A percentile compares a stretch with the other conserved stretches of the same genome.
Conservation (phyloP, 2,113 vertebrate genomes). For the Stigmatopora nigra region DNA sequence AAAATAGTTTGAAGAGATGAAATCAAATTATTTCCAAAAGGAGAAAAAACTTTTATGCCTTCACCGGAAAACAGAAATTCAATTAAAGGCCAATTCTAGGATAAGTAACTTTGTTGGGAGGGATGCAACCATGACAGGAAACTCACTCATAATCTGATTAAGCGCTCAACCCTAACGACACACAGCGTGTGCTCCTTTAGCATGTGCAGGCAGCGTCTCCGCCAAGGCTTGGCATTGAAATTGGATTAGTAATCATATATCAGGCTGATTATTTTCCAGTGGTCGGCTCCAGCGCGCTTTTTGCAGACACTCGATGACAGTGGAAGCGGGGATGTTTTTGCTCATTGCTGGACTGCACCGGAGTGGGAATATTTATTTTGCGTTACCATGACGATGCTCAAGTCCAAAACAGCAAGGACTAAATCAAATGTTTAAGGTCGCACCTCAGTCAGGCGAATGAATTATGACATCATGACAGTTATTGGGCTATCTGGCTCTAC, state of each 20-base stretch:
- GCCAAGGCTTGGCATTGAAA: constrained; percentile 15
- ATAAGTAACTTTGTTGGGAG: constrained; percentile 37
- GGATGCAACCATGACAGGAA: constrained; percentile 38
- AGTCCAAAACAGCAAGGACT: constrained; percentile 13
- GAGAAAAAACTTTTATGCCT: constrained; percentile 9
- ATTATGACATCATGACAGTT: neutral
- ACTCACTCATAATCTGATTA: constrained; percentile 38
- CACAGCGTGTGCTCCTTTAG: constrained; percentile 15
- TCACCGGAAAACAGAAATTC: constrained; percentile 25
- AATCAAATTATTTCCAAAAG: neutral
- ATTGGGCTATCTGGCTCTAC: too few species aligned
- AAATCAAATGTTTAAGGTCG: constrained; percentile 17
- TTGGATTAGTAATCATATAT: constrained; percentile 29
- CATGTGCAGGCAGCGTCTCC: constrained; percentile 9
- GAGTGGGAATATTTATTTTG: constrained; percentile 7
- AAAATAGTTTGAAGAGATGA: neutral
- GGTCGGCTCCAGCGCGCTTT: constrained; percentile 20
- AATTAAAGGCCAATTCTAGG: constrained; percentile 36
- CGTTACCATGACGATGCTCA: constrained; percentile 15
- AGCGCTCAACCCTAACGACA: constrained; percentile 23
- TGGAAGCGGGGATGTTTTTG: constrained; percentile 1
- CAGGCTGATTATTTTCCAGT: constrained; percentile 46
- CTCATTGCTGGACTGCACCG: neutral
- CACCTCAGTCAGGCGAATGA: too few species aligned
- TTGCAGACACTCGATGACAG: constrained; percentile 2